Base-by-base conservation (phyloP, 2,113 vertebrate species). In the Pseudolaguvia tuberculata region DNA sequence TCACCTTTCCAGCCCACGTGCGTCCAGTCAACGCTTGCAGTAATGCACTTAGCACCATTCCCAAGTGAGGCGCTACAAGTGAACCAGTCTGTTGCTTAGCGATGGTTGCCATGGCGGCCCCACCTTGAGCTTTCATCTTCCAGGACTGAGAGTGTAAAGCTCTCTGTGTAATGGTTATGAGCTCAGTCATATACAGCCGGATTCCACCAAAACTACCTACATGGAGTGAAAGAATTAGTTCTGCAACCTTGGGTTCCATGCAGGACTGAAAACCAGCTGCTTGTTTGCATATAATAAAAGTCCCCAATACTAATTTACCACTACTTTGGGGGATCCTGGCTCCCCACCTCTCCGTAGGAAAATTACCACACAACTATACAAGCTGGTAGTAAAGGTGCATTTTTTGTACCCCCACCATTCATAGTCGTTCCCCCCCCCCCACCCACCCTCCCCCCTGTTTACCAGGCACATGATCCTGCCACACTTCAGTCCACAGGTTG, bases 71-170 rank as follows among this genome's bases (percentile, higher is more conserved):
- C 0, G 95, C 95, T 2, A 92, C 91, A 65, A 99, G 84, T 1
- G 94, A 94, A 71, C 94, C 92, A 0, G 94, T 94, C 79, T 99
- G 95, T 71, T 93, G 89, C 82, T 95, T 97, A 75, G 96, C 96
- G 78, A 98, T 93, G 0, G 95, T 95, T 68, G 96, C 93, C 94
- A 99, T 97, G 82, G 95, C 93, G 81, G 93, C 84, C 9, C 95
- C 97, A 73, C 95, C 97, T 83, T 99, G 97, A n/a, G 97, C 94
- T 86, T 99, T 99, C 95, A 98, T 98, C 86, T 96, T 98, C 97
- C 96, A 99, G 51, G 95, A 99, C 80, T 93, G 95, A 39, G 97
- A 99, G 84, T 97, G 95, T 81, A 99, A 87, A 47, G 96, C 96
- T 85, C 92, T 98, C 85, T 98, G 96, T 0, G 94, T 94, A 77